A percentile compares a stretch with the other conserved stretches of the same genome.
phyloP scores from a whole-genome alignment of 2,797 vertebrate species.

The Hafferia zeledoni region DNA sequence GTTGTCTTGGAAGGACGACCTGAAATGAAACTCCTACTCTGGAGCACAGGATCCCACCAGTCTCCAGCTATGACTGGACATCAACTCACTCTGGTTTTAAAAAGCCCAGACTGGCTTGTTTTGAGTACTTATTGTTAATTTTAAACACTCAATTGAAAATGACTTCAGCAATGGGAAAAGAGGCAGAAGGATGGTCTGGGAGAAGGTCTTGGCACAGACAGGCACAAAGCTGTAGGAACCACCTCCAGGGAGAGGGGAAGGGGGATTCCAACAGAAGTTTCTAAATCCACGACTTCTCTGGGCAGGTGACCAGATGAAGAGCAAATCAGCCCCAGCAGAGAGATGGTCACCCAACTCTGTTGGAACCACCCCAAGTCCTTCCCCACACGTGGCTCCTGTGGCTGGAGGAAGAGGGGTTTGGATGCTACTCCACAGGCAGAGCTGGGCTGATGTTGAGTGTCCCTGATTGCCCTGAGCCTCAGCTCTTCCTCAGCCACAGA shows the following conservation, averaged over 20 bases:
- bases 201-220: background rate
- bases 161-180: background rate
- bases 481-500: background rate
- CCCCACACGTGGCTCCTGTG: rapidly evolving
- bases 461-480: background rate
- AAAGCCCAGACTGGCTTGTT: background rate
- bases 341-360: background rate
- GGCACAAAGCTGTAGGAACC: background rate
- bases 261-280: rapidly evolving
- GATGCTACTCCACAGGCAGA: background rate
- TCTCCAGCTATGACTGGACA: background rate
- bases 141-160: rapidly evolving
- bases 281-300: background rate
- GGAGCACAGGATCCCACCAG: background rate
- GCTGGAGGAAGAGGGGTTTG: background rate
- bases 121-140: background rate
- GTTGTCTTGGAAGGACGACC: rapidly evolving
- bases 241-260: background rate
- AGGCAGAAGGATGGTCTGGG: background rate
- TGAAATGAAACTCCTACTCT: background rate
- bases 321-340: background rate
- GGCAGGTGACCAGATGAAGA: rapidly evolving
- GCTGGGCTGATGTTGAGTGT: background rate
- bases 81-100: rapidly evolving
- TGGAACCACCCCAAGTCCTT: background rate